Base-by-base conservation (phyloP, 2,797 vertebrate species). In the Xiphorhynchus erythropygius region DNA sequence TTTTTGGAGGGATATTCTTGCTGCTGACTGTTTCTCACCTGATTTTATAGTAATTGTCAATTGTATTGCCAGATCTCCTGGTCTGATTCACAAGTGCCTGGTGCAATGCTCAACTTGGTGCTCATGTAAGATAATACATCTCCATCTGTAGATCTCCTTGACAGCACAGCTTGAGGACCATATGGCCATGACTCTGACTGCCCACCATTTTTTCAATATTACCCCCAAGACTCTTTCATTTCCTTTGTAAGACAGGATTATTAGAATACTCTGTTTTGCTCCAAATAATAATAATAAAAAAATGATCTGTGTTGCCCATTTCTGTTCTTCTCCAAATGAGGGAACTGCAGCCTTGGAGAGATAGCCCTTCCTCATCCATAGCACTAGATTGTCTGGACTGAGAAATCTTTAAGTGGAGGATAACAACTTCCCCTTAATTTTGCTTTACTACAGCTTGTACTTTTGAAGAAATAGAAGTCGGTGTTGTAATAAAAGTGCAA, bases 151-250 rank as follows among this genome's bases (percentile, higher is more conserved):
- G 89, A 93, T 94, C 77, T 84, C 50, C 87, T 94, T 95, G 96
- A 96, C 96, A 94, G 94, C 97, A 96, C 96, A 97, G 95, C 96
- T 97, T 97, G 96, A 96, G 80, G 93, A 97, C 97, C 97, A 97
- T 97, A 96, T 97, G 97, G 94, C 81, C 93, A 22, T 93, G 93
- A 94, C 94, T 96, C 95, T 94, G 91, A 89, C 95, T 96, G 95
- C 96, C 96, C 96, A 94, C 92, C 79, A 83, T 90, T 87, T 96
- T 97, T 94, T 95, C 93, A 97, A 44, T 96, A 95, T 97, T 96
- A 94, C 92, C 94, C 92, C 88, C 92, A 93, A 94, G 94, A 95
- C 91, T 95, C 78, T 90, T 91, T 73, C 44, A 92, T 91, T 97
- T 97, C 94, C 93, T 95, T 85, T 94, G 57, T 86, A 94, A 94